Evolutionary conservation across 2,888 invertebrate species (phyloP).

Genomic region (Octonoba sinensis): DNA sequence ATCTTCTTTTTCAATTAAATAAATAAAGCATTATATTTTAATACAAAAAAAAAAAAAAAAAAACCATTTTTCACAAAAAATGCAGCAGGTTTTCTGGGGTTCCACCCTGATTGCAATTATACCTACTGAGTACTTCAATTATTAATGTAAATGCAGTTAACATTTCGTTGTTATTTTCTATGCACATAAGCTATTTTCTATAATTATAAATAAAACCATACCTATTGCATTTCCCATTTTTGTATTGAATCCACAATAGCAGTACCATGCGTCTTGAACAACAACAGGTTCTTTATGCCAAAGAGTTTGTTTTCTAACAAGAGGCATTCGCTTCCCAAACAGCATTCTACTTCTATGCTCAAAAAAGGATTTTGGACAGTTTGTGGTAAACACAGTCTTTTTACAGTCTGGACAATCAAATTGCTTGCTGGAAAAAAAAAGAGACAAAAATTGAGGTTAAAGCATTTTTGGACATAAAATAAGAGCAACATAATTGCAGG

Average conservation of each 20-base stretch:
- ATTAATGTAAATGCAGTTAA: too few species aligned
- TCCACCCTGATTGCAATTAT: too few species aligned
- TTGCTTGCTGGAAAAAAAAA: constrained; percentile 24
- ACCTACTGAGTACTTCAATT: too few species aligned
- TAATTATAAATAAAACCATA: neutral
- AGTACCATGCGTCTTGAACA: constrained; percentile 6
- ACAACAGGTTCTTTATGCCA: constrained; percentile 11
- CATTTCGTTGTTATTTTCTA: too few species aligned
- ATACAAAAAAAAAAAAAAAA: neutral
- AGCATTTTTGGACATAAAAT: too few species aligned
- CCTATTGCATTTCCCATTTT: constrained; percentile 36
- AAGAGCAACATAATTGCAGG: neutral
- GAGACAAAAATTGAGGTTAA: neutral
- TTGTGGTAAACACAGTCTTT: constrained; percentile 23
- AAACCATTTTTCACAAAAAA: too few species aligned
- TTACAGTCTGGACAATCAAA: constrained; percentile 34
- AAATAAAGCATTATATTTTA: too few species aligned
- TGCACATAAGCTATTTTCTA: too few species aligned
- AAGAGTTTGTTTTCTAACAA: neutral
- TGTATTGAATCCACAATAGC: constrained; percentile 45
- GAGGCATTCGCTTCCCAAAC: constrained; percentile 30
- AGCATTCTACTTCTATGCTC: constrained; percentile 29
- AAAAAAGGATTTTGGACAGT: constrained; percentile 38
- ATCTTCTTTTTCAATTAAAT: too few species aligned
- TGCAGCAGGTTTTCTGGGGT: too few species aligned